Evolutionary conservation across 2,113 vertebrate genomes (phyloP).

Genomic region (Myotis davidii): DNA sequence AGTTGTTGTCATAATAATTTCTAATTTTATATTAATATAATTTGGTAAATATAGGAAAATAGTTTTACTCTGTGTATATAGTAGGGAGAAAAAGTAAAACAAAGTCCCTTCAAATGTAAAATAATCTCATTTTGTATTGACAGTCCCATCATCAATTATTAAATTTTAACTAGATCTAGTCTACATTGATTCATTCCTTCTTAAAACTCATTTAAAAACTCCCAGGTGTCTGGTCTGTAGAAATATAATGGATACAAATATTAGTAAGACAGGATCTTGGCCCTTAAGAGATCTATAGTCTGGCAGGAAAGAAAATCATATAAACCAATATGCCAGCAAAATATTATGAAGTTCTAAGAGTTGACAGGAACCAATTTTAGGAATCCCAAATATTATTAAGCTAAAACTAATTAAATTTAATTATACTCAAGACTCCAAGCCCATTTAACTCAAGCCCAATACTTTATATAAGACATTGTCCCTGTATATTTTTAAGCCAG

Average conservation of each 20-base stretch:
- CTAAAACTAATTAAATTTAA: constrained; percentile 28
- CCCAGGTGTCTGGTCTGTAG: background rate
- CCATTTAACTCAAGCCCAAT: constrained; percentile 23
- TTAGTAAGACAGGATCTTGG: background rate
- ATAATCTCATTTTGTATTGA: background rate
- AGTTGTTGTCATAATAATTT: background rate
- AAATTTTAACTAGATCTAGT: background rate
- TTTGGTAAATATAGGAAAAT: background rate
- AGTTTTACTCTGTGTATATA: background rate
- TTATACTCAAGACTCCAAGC: background rate
- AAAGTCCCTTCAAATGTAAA: background rate
- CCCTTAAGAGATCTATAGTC: background rate
- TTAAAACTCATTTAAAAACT: background rate
- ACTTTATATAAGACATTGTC: background rate
- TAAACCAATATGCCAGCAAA: background rate
- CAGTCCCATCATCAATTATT: background rate
- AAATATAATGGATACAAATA: background rate
- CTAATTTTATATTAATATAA: background rate
- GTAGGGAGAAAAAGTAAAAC: background rate
- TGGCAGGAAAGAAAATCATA: background rate
- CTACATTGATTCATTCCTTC: background rate
- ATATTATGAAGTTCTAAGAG: background rate
- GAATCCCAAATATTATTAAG: constrained; percentile 8
- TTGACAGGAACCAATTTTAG: constrained; percentile 29
- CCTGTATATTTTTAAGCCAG: background rate